Percentiles rank a stretch among this genome's conserved stretches.
These are phyloP conservation scores for Lithosia quadra DNA, from an alignment of 2,888 invertebrate species.

Conservation along the genomic window DNA sequence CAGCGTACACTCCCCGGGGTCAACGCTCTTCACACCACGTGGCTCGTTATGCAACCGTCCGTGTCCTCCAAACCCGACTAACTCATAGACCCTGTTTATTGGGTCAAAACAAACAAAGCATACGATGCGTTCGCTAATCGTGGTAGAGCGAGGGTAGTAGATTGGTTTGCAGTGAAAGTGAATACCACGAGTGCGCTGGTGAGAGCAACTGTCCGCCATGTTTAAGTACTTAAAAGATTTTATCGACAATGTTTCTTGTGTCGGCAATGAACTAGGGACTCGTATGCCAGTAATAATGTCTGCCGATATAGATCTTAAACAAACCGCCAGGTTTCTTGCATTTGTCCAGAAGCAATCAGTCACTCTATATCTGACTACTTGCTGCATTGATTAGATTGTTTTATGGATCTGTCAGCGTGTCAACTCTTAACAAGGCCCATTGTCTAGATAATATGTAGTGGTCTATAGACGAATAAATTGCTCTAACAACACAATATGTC, in stretches of 20 bases:
- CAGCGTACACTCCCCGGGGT: constrained; percentile 70
- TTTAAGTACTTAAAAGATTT: constrained; percentile 59
- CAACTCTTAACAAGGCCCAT: constrained; percentile 69
- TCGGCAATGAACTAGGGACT: constrained; percentile 66
- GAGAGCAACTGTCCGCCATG: constrained; percentile 57
- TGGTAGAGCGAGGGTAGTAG: constrained; percentile 51
- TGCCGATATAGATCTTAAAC: constrained; percentile 66
- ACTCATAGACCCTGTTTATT: constrained; percentile 57
- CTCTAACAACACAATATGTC: constrained; percentile 59
- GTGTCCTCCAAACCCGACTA: constrained; percentile 56
- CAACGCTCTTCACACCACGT: constrained; percentile 77
- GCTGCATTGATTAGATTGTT: constrained; percentile 71
- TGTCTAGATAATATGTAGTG: constrained; percentile 63
- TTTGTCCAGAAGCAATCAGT: constrained; percentile 62
- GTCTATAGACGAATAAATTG: constrained; percentile 62
- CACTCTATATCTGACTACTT: constrained; percentile 66
- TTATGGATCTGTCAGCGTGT: constrained; percentile 65
- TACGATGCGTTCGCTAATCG: constrained; percentile 34
- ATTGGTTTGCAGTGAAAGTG: constrained; percentile 69
- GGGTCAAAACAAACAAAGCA: constrained; percentile 52
- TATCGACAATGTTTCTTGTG: constrained; percentile 65
- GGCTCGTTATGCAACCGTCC: constrained; percentile 72
- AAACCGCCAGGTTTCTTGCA: constrained; percentile 61
- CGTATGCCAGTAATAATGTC: constrained; percentile 65
- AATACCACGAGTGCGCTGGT: constrained; percentile 54